Evolutionary conservation across 2,113 vertebrate genomes (phyloP).

Genomic region (Corvus moneduloides): DNA sequence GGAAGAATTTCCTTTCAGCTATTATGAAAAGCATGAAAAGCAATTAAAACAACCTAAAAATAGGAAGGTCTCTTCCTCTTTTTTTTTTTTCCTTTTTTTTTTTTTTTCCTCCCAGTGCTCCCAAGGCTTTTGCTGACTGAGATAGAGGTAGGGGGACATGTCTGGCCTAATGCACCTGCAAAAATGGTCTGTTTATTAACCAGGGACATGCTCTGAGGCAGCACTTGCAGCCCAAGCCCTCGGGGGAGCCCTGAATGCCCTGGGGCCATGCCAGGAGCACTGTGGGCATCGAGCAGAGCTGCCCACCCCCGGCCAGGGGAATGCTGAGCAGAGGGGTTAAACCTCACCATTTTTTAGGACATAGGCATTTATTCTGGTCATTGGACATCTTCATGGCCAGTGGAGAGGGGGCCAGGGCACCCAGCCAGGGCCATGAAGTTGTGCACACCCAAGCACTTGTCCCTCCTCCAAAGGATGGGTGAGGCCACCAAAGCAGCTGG

Average conservation of each 20-base stretch:
- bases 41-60: background rate
- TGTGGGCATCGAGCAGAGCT: background rate
- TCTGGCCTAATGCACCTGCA: background rate
- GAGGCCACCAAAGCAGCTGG: background rate
- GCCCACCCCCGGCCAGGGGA: fast-evolving
- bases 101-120: fast-evolving
- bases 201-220: background rate
- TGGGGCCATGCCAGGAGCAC: fast-evolving
- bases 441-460: background rate
- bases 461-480: fast-evolving
- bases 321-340: background rate
- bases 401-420: fast-evolving
- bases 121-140: background rate
- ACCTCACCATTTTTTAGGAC: background rate
- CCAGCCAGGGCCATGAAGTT: background rate
- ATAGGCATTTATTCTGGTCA: background rate
- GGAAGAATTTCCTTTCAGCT: background rate
- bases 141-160: background rate
- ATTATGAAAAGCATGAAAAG: background rate
- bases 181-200: background rate
- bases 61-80: background rate
- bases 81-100: background rate
- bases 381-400: background rate
- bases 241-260: background rate
- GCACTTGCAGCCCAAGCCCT: background rate